Conservation (phyloP, 2,797 vertebrate species). For the Myripristis murdjan region DNA sequence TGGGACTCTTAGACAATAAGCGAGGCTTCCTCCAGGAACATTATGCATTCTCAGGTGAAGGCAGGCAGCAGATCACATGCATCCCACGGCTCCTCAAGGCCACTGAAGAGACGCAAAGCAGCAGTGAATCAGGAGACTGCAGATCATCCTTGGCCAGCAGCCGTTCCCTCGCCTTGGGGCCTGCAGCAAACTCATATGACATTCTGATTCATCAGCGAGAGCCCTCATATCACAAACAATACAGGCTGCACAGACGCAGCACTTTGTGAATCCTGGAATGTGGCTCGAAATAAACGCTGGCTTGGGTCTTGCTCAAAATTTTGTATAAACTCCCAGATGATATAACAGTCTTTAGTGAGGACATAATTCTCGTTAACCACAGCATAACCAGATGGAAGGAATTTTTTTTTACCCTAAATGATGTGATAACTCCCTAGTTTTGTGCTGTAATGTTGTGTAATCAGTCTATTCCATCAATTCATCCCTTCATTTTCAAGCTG, state of each 20-base stretch:
- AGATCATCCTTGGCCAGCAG: slow-evolving; percentile 36
- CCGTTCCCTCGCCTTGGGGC: not conserved
- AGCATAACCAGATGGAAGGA: not conserved
- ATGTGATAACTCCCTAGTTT: slow-evolving; percentile 6
- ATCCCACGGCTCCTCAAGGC: slow-evolving; percentile 10
- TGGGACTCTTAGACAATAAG: not conserved
- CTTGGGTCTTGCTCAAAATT: too few species aligned
- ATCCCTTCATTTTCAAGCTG: too few species aligned
- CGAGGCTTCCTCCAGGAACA: not conserved
- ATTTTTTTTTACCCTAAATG: slow-evolving; percentile 6
- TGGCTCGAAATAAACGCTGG: too few species aligned
- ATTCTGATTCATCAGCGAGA: slow-evolving; percentile 43
- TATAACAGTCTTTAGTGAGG: too few species aligned
- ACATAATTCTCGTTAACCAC: not conserved
- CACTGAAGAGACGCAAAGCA: slow-evolving; percentile 12
- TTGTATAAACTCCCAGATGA: too few species aligned
- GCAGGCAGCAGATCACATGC: not conserved
- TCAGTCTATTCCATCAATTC: too few species aligned
- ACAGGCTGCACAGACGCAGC: not conserved
- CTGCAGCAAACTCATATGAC: not conserved
- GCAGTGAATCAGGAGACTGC: too few species aligned
- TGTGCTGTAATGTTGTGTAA: slow-evolving; percentile 20
- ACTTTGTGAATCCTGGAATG: too few species aligned
- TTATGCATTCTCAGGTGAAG: slow-evolving; percentile 15
- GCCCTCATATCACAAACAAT: slow-evolving; percentile 1